Percentiles rank a stretch among this genome's conserved stretches.
Evolutionary conservation across 2,888 invertebrate genomes (phyloP).

Genomic region (Ichneumoninae sp.): DNA sequence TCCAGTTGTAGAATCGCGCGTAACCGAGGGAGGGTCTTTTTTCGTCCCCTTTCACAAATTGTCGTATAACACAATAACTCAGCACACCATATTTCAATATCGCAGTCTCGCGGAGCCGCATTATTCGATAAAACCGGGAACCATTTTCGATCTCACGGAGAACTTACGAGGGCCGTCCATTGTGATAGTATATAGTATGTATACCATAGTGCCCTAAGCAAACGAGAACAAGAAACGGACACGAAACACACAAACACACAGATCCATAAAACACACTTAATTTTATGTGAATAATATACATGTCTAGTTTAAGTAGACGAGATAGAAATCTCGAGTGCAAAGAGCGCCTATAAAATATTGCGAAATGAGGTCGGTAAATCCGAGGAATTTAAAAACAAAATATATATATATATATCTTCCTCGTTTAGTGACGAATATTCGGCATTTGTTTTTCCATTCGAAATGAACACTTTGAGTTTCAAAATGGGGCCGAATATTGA

Average conservation of each 20-base stretch:
- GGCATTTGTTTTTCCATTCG: slow-evolving; percentile 24
- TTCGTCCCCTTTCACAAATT: slow-evolving; percentile 25
- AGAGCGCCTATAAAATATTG: slow-evolving; percentile 59
- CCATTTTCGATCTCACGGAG: slow-evolving; percentile 67
- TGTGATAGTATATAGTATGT: slow-evolving; percentile 80
- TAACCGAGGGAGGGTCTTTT: background rate
- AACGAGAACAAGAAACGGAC: slow-evolving; percentile 65
- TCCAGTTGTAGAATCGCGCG: slow-evolving; percentile 60
- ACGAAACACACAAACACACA: slow-evolving; percentile 18
- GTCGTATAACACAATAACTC: slow-evolving; percentile 30
- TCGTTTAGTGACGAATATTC: slow-evolving; percentile 56
- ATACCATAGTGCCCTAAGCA: slow-evolving; percentile 77
- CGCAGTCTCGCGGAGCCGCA: slow-evolving; percentile 22
- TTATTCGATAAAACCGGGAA: slow-evolving; percentile 51
- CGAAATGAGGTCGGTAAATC: slow-evolving; percentile 56
- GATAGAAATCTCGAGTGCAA: slow-evolving; percentile 33
- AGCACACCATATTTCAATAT: slow-evolving; percentile 18
- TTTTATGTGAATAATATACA: slow-evolving; percentile 57
- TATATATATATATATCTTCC: slow-evolving; percentile 15
- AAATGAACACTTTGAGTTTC: slow-evolving; percentile 3
- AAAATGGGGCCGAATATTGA: slow-evolving; percentile 25
- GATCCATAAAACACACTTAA: slow-evolving; percentile 25
- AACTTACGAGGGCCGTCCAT: slow-evolving; percentile 75
- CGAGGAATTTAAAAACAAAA: slow-evolving; percentile 40
- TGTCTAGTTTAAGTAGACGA: slow-evolving; percentile 58